Base-by-base conservation (phyloP, 2,797 vertebrate species). In the Peromyscus attwateri region DNA sequence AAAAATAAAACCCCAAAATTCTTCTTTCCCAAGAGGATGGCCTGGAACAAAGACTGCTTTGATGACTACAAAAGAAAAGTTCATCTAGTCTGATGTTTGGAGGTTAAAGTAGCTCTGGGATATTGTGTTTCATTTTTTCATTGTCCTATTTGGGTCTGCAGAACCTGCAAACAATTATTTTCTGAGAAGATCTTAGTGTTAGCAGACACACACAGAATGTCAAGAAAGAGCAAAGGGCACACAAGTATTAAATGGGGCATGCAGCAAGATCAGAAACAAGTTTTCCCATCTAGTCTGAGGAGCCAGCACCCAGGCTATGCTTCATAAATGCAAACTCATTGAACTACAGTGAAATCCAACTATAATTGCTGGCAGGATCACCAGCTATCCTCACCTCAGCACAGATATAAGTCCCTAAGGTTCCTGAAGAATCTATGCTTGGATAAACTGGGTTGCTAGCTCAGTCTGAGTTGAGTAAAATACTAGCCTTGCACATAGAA, bases 141-240 rank as follows among this genome's bases (percentile, higher is more conserved):
- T 77, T 97, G 71, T 75, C 92, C 87, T 95, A 29, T 90, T 83
- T 95, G 84, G 66, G 97, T 92, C 62, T 73, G 88, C 94, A 85
- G 87, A 92, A 75, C 34, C 68, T 96, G 92, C 96, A 97, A 97
- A 97, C 97, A 97, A 94, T 95, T 87, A 97, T 89, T 95, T 98
- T 95, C 57, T 70, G 64, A 96, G 75, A 96, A 52, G 49, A 85
- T 81, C 95, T 97, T 83, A 89, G 12, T 83, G 43, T 97, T 97
- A 75, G 73, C 89, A 97, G 93, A 84, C 77, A 46, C 31, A 84
- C 19, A 96, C 93, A 4, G 80, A 92, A 93, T 91, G 93, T 96
- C 97, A 31, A 27, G 3, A 94, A 89, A 96, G 62, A 97, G n/a
- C 70, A 34, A 88, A 96, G 87, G 93, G 93, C 70, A 90, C 11